Conservation (phyloP, 37 sponge, comb jelly and placozoan genomes). For the Sycon ciliatum region DNA sequence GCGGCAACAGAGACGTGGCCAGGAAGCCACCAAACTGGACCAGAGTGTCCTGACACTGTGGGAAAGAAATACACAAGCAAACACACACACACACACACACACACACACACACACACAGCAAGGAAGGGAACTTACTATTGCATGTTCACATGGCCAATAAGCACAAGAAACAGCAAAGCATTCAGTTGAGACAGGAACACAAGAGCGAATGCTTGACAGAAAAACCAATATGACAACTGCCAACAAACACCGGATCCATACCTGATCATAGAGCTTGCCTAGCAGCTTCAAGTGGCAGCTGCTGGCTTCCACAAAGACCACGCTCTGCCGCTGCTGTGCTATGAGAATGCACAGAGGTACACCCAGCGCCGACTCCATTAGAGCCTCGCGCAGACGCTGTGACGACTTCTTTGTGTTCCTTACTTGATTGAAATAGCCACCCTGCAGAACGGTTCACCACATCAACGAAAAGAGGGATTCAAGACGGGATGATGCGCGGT, state of each 20-base stretch:
- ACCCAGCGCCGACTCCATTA: constrained; percentile 71
- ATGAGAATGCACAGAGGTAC: constrained; percentile 81
- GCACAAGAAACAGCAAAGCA: neutral
- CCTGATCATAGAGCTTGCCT: constrained; percentile 72
- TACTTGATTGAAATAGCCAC: constrained; percentile 74
- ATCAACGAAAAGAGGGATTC: too few relatives aligned
- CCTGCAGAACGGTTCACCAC: too few relatives aligned
- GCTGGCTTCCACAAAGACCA: constrained; percentile 57
- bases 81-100: neutral
- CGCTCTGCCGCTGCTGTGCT: constrained; percentile 84
- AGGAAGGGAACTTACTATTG: neutral
- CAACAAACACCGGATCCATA: constrained; percentile 18
- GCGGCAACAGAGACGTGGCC: constrained; percentile 62
- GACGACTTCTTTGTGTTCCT: constrained; percentile 89
- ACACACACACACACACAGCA: constrained; percentile 15
- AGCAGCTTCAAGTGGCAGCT: constrained; percentile 76
- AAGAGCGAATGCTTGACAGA: neutral
- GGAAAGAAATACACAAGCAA: constrained; percentile 8
- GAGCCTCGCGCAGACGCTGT: constrained; percentile 77
- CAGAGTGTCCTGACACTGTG: constrained; percentile 90
- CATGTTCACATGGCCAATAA: neutral
- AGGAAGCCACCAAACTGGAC: constrained; percentile 91
- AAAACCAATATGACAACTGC: neutral
- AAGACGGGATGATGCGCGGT: too few relatives aligned
- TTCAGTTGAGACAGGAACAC: neutral